A percentile compares a stretch with the other conserved stretches of the same genome.
These are phyloP conservation scores for Tipula lateralis DNA, from an alignment of 2,888 invertebrate genomes.

Conservation along the genomic window DNA sequence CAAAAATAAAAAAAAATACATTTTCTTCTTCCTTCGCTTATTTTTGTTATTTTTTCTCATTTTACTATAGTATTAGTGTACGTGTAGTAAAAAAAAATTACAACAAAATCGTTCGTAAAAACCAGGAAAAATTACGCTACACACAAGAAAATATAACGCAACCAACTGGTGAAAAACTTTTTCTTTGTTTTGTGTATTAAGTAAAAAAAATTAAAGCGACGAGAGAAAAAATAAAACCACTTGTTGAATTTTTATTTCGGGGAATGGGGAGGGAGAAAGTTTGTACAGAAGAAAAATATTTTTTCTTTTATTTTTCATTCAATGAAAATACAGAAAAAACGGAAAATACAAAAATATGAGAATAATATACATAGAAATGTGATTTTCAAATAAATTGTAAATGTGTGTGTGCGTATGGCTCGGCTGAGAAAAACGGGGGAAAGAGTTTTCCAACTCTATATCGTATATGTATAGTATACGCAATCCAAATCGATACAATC, in stretches of 20 bases:
- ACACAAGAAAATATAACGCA: neutral
- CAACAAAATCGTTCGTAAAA: neutral
- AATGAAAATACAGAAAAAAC: neutral
- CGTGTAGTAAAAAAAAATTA: neutral
- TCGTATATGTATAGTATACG: neutral
- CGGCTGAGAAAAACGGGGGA: neutral
- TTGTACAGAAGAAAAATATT: neutral
- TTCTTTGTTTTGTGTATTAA: neutral
- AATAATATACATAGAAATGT: neutral
- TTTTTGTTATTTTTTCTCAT: neutral
- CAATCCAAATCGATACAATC: neutral
- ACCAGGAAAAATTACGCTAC: slow-evolving; percentile 24
- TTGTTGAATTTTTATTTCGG: neutral
- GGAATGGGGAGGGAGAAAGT: neutral
- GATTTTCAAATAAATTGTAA: neutral
- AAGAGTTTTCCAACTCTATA: neutral
- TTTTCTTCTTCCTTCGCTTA: neutral
- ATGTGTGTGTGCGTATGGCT: neutral
- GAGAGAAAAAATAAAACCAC: neutral
- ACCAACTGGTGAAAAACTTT: neutral
- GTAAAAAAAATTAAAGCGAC: neutral
- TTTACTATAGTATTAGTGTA: neutral
- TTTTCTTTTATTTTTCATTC: neutral
- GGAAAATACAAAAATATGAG: neutral
- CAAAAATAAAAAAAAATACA: neutral